Base-by-base conservation (phyloP, 2,888 invertebrate genomes). In the Pharmacophagus antenor region DNA sequence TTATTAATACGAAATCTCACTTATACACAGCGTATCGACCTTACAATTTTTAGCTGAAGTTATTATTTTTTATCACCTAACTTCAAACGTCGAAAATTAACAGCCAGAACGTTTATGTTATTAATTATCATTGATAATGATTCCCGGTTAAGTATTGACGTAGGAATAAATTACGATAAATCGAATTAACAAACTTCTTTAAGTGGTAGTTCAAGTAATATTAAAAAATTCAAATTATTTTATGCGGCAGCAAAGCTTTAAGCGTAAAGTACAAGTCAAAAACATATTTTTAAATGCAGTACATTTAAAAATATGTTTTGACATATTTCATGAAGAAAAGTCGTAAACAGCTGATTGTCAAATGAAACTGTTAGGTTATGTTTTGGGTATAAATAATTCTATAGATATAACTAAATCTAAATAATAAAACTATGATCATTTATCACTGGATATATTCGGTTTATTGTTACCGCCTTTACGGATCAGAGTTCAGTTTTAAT, bases 401-500 rank as follows among this genome's bases (percentile, higher is more conserved):
- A 46, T 23, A 17, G 4, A 7, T 6, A 37, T 18, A 17, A 31
- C n/a, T 6, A 18, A 22, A 22, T 37, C 18, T 41, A 17, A 15
- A 51, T 23, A 17, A 21, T 10, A 31, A 21, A 51, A 31, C 44
- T 44, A 18, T 61, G 65, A 67, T 68, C 65, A 63, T 65, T 63
- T 60, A 63, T 68, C 63, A 63, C 71, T 63, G 55, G 52, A 66
- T 72, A 65, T 66, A 73, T 72, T 75, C 60, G 53, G 65, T 71
- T 66, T 67, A 67, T 72, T 73, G 73, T 73, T 72, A 69, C 63
- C 64, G 58, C 64, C 69, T 70, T 67, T 62, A 63, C 63, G 69
- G 87, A 84, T 88, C 85, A 85, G 66, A 82, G 83, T 84, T 84
- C 82, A 78, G 62, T 67, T 68, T 67, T 62, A 66, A 59, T 70